These are phyloP conservation scores for Tragelaphus strepsiceros DNA, from an alignment of 2,113 vertebrate genomes.

Conservation along the genomic window DNA sequence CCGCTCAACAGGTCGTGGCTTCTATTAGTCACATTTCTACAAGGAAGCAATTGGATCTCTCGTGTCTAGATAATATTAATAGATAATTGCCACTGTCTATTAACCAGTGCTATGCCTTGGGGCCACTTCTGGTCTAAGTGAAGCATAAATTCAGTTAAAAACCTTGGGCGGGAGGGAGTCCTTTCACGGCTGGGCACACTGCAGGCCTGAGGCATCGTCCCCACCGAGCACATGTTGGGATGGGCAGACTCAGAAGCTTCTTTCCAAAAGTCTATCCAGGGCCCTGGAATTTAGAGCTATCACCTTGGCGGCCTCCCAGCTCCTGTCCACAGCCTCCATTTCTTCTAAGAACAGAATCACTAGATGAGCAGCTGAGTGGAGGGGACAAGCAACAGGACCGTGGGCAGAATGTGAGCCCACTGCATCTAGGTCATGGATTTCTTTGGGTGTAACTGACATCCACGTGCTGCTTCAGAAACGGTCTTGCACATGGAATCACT, in stretches of 20 bases:
- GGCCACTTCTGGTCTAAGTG: background rate
- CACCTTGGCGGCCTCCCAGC: background rate
- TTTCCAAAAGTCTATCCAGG: background rate
- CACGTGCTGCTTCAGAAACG: background rate
- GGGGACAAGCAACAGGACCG: no score
- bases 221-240: accelerated
- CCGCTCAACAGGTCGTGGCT: background rate
- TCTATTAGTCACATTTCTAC: background rate
- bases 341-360: background rate
- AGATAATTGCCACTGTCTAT: background rate
- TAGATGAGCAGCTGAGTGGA: background rate
- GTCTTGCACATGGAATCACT: background rate
- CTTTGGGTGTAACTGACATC: background rate
- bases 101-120: background rate
- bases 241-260: background rate
- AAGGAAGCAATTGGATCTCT: background rate
- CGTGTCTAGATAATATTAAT: background rate
- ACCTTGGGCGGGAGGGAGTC: background rate
- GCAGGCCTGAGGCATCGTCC: accelerated
- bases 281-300: background rate
- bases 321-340: background rate
- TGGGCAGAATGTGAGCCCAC: background rate
- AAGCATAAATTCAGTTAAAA: background rate
- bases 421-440: background rate
- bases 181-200: background rate